phyloP scores from a whole-genome alignment of 2,888 invertebrate genomes.

The Cheilosia vernalis region DNA sequence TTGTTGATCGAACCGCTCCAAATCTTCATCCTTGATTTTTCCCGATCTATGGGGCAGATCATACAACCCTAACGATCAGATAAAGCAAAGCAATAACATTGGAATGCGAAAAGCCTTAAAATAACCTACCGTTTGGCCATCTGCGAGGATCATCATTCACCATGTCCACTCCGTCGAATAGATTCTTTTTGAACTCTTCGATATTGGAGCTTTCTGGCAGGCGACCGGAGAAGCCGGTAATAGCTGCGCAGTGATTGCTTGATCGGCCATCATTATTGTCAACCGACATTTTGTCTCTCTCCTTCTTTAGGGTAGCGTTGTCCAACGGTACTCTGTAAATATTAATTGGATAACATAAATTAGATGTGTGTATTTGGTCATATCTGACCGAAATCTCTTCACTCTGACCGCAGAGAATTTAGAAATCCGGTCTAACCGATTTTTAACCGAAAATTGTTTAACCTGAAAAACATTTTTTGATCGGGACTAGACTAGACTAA shows the following conservation, averaged over 20 bases:
- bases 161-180: slow-evolving; percentile 95
- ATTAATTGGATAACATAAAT: too few relatives aligned
- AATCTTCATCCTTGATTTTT: slow-evolving; percentile 89
- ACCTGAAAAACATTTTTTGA: too few relatives aligned
- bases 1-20: slow-evolving; percentile 92
- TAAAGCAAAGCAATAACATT: slow-evolving; percentile 15
- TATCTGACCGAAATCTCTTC: too few relatives aligned
- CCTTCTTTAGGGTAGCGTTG: background rate
- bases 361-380: too few relatives aligned
- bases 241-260: slow-evolving; percentile 88
- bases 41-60: slow-evolving; percentile 92
- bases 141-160: slow-evolving; percentile 95
- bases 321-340: too few relatives aligned
- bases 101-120: background rate
- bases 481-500: too few relatives aligned
- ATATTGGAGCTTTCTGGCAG: slow-evolving; percentile 95
- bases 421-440: too few relatives aligned
- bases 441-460: too few relatives aligned
- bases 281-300: slow-evolving; percentile 85
- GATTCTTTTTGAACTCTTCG: slow-evolving; percentile 95
- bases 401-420: too few relatives aligned
- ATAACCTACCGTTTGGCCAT: slow-evolving; percentile 89
- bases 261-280: slow-evolving; percentile 79
- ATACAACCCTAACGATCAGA: slow-evolving; percentile 86
- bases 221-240: slow-evolving; percentile 93